These are phyloP conservation scores for Octonoba sinensis DNA, from an alignment of 2,888 invertebrate genomes.

Conservation along the genomic window DNA sequence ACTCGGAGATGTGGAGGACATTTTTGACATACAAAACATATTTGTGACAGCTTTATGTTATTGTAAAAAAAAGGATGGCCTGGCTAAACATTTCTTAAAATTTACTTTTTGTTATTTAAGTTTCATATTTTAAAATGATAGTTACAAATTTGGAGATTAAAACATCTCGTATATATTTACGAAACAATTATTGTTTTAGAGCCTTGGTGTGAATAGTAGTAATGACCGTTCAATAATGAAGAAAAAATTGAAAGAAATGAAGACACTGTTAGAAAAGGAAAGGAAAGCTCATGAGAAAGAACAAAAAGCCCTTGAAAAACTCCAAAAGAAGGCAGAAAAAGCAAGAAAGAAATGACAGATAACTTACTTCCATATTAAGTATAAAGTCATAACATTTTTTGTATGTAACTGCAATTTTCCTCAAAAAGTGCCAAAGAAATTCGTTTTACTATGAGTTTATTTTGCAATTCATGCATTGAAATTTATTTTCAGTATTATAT, in stretches of 20 bases:
- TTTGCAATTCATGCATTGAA: conserved; percentile 2
- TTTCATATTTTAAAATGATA: no score
- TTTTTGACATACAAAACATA: no score
- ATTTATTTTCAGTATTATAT: conserved; percentile 17
- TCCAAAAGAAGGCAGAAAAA: conserved; percentile 64
- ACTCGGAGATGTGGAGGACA: no score
- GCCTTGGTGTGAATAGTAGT: conserved; percentile 73
- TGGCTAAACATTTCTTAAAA: no score
- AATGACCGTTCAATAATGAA: conserved; percentile 74
- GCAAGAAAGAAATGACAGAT: conserved; percentile 46
- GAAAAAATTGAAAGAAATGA: conserved; percentile 74
- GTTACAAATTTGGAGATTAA: no score
- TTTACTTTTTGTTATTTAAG: no score
- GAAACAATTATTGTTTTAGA: conserved; percentile 67
- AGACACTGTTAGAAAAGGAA: conserved; percentile 73
- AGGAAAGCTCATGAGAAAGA: conserved; percentile 73
- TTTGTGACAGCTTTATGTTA: no score
- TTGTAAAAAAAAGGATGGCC: no score
- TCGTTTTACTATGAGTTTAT: conserved; percentile 16
- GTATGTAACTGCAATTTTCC: conserved; percentile 36
- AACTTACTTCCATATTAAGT: conserved; percentile 9
- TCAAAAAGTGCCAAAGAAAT: conserved; percentile 58
- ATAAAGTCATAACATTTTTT: conserved; percentile 17
- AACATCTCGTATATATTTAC: no score
- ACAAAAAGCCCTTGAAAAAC: conserved; percentile 75